Conservation (phyloP, 2,113 vertebrate genomes). For the Cyphomyrus plagiostoma region DNA sequence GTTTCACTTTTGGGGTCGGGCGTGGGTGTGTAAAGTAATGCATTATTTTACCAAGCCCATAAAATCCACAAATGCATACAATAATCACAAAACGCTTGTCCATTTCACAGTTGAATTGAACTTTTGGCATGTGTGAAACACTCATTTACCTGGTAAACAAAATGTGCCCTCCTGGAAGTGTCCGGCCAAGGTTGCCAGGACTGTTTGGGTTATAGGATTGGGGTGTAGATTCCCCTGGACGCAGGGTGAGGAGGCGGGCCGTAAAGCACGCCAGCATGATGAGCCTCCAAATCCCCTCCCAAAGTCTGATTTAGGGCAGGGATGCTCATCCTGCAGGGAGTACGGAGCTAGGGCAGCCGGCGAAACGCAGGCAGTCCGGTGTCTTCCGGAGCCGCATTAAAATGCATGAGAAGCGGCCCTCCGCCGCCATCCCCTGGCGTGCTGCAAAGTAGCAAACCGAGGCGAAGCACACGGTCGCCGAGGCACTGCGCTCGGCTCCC, state of each 20-base stretch:
- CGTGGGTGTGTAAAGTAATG: neutral
- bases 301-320: neutral
- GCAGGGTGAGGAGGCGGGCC: conserved; percentile 21
- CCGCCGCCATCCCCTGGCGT: conserved; percentile 39
- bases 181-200: neutral
- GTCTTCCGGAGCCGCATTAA: conserved; percentile 55
- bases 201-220: conserved; percentile 25
- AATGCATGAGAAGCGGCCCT: conserved; percentile 46
- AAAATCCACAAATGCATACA: neutral
- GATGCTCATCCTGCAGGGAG: conserved; percentile 23
- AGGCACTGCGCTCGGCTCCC: neutral
- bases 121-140: neutral
- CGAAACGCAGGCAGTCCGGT: conserved; percentile 30
- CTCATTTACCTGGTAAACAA: neutral
- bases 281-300: conserved; percentile 11
- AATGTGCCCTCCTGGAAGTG: neutral
- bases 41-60: neutral
- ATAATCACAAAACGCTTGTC: neutral
- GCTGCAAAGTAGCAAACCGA: neutral
- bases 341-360: conserved; percentile 18
- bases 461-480: neutral
- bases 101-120: neutral
- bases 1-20: neutral
- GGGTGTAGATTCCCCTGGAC: conserved; percentile 28
- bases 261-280: conserved; percentile 13